These are phyloP conservation scores for Amphimallon solstitiale DNA, from an alignment of 2,888 invertebrate species.

Conservation along the genomic window DNA sequence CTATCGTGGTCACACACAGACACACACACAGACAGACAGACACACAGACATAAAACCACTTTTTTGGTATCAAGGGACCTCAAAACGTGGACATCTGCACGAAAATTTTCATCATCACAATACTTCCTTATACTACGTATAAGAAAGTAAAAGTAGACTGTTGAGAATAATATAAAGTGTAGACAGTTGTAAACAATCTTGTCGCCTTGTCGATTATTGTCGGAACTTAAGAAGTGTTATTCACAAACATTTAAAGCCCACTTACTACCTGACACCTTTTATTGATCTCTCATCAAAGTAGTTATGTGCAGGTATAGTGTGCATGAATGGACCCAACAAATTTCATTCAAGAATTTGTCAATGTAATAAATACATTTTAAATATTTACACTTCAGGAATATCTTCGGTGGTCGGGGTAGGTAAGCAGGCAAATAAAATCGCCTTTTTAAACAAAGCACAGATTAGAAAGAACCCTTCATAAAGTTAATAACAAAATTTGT, in stretches of 20 bases:
- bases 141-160: too few relatives aligned
- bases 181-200: constrained; percentile 26
- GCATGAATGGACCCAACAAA: constrained; percentile 12
- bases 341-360: constrained; percentile 25
- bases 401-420: not conserved
- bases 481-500: not conserved
- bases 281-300: constrained; percentile 15
- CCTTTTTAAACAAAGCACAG: not conserved
- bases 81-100: too few relatives aligned
- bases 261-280: constrained; percentile 33
- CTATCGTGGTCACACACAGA: too few relatives aligned
- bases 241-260: constrained; percentile 27
- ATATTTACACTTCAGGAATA: constrained; percentile 11
- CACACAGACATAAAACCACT: too few relatives aligned
- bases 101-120: too few relatives aligned
- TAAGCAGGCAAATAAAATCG: not conserved
- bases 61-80: too few relatives aligned
- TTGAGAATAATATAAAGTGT: too few relatives aligned
- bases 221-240: constrained; percentile 30
- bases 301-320: not conserved
- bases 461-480: not conserved
- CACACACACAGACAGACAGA: too few relatives aligned
- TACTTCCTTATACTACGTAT: too few relatives aligned
- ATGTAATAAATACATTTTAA: constrained; percentile 15
- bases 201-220: constrained; percentile 26